These are phyloP conservation scores for Galbula dea DNA, from an alignment of 2,113 vertebrate genomes.

Conservation along the genomic window DNA sequence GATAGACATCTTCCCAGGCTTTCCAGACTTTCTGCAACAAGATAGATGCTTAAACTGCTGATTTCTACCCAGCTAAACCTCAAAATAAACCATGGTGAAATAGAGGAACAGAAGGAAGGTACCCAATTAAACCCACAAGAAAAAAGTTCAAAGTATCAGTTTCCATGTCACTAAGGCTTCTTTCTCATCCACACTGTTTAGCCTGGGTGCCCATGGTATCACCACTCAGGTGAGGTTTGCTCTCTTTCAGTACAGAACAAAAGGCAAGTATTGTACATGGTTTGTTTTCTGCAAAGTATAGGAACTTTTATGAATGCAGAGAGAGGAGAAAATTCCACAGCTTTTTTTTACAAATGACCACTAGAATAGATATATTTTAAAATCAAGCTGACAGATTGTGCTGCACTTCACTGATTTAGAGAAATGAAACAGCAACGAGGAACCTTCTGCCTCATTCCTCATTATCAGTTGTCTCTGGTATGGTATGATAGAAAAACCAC, in stretches of 20 bases:
- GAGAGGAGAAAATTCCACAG: rapidly evolving
- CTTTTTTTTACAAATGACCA: neutral
- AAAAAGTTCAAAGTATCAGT: neutral
- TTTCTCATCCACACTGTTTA: neutral
- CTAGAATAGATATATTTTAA: neutral
- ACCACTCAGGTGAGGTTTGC: neutral
- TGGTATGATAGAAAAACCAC: rapidly evolving
- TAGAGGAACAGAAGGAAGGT: neutral
- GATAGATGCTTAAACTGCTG: neutral
- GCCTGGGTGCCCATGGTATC: neutral
- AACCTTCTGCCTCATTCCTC: neutral
- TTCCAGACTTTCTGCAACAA: neutral
- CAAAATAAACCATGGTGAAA: neutral
- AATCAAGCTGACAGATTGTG: neutral
- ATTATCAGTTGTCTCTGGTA: neutral
- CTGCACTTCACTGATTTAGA: neutral
- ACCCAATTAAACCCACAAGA: neutral
- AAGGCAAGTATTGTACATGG: neutral
- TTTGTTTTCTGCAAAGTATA: neutral
- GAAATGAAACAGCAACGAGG: neutral
- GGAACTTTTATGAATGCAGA: rapidly evolving
- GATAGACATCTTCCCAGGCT: neutral
- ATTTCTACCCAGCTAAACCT: neutral
- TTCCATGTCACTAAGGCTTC: neutral
- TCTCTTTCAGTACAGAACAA: neutral